These are phyloP conservation scores for Acleris cristana DNA, from an alignment of 2,888 invertebrate species.

Conservation along the genomic window DNA sequence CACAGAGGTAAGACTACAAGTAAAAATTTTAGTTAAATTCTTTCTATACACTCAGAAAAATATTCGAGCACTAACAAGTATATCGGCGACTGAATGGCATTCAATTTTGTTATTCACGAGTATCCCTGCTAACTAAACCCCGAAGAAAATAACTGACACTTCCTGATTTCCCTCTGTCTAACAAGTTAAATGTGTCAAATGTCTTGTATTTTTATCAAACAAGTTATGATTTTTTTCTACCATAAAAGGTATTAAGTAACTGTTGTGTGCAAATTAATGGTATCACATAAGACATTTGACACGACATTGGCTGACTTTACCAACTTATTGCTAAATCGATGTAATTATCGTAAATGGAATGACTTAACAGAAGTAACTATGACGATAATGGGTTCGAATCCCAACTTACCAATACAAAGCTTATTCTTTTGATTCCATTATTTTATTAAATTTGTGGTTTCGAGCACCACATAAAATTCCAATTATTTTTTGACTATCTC, in stretches of 20 bases:
- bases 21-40: constrained; percentile 67
- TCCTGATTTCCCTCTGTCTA: constrained; percentile 44
- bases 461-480: constrained; percentile 18
- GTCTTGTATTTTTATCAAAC: constrained; percentile 38
- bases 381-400: constrained; percentile 53
- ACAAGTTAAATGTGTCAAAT: constrained; percentile 45
- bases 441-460: constrained; percentile 17
- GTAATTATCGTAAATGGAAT: constrained; percentile 6
- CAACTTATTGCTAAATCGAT: constrained; percentile 18
- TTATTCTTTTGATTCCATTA: background rate
- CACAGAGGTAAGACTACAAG: constrained; percentile 80
- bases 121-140: constrained; percentile 37
- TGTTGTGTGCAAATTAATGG: background rate
- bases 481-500: background rate
- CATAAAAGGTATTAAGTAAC: too few species aligned
- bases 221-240: background rate
- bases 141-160: constrained; percentile 38
- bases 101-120: constrained; percentile 31
- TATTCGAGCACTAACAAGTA: constrained; percentile 46
- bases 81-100: constrained; percentile 45
- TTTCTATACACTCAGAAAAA: constrained; percentile 50
- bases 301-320: constrained; percentile 52
- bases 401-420: constrained; percentile 27
- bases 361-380: background rate
- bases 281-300: constrained; percentile 44